Conservation (phyloP, 1,140 invertebrate species). For the Portunus trituberculatus region DNA sequence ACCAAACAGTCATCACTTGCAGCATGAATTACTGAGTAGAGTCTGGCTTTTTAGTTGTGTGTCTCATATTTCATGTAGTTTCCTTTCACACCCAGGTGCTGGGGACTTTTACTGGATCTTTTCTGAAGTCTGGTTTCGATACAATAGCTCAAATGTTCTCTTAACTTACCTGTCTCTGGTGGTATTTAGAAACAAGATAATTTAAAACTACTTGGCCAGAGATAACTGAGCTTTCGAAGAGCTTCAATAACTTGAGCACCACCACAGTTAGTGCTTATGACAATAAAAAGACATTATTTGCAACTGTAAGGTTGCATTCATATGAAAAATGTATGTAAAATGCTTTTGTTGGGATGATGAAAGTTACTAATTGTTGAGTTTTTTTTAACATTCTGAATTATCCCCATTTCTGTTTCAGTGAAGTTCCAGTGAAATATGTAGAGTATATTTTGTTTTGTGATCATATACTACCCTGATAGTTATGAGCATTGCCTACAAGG, state of each 20-base stretch:
- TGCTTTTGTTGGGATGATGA: too few species aligned
- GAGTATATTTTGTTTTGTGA: neutral
- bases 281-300: neutral
- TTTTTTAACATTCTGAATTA: too few species aligned
- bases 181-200: neutral
- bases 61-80: too few species aligned
- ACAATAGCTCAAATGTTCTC: neutral
- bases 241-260: neutral
- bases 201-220: slow-evolving; percentile 13
- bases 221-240: neutral
- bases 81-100: neutral
- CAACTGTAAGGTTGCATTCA: neutral
- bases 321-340: slow-evolving; percentile 30
- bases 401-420: neutral
- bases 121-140: neutral
- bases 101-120: neutral
- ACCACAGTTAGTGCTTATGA: neutral
- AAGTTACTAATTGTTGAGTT: too few species aligned
- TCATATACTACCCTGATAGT: too few species aligned
- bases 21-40: too few species aligned
- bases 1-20: too few species aligned
- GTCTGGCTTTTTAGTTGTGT: too few species aligned
- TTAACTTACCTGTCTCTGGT: neutral
- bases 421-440: slow-evolving; percentile 26
- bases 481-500: too few species aligned